Evolutionary conservation across 1,140 invertebrate genomes (phyloP).

Genomic region (Aphidius ervi): DNA sequence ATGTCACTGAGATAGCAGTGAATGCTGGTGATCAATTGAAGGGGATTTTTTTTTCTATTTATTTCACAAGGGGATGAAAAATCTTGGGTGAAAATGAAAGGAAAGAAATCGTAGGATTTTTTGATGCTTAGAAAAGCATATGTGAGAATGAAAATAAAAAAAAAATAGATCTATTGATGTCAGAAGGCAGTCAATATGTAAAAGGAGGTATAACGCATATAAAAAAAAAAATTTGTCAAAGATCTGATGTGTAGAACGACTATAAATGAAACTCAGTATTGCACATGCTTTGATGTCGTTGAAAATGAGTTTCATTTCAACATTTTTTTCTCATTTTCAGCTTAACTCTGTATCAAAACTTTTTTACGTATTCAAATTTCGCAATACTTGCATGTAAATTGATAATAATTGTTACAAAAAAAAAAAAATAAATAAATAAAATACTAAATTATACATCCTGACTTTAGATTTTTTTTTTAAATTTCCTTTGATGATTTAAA

Average conservation of each 20-base stretch:
- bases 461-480: too few relatives aligned
- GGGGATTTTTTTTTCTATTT: not conserved
- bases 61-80: not conserved
- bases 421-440: too few relatives aligned
- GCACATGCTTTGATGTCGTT: slow-evolving; percentile 23
- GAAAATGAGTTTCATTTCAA: not conserved
- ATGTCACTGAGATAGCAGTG: too few relatives aligned
- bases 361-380: too few relatives aligned
- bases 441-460: too few relatives aligned
- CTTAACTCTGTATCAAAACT: not conserved
- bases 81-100: slow-evolving; percentile 6
- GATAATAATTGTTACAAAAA: too few relatives aligned
- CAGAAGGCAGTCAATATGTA: slow-evolving; percentile 20
- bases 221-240: slow-evolving; percentile 44
- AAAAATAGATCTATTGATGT: slow-evolving; percentile 26
- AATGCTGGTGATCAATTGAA: not conserved
- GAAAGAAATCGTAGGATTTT: slow-evolving; percentile 13
- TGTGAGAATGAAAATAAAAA: not conserved
- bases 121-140: slow-evolving; percentile 7
- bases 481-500: too few relatives aligned
- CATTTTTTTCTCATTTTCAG: not conserved
- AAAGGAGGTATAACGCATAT: slow-evolving; percentile 32
- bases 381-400: too few relatives aligned
- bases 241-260: slow-evolving; percentile 21
- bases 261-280: slow-evolving; percentile 31